Evolutionary conservation across 92 coral and sea anemone species (phyloP).

Genomic region (Palythoa grandis): DNA sequence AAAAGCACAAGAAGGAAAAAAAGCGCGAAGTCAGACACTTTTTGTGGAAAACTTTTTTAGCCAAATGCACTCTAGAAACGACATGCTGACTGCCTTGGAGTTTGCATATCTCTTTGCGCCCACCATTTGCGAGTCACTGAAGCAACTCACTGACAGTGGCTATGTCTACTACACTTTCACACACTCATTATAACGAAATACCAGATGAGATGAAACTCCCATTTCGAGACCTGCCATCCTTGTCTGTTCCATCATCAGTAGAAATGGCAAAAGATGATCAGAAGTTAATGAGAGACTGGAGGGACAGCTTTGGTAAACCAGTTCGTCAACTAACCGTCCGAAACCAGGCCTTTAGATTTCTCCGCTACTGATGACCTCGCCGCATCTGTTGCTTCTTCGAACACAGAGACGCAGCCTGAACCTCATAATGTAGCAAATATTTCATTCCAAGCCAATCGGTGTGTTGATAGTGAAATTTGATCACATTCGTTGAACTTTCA

Average conservation of each 20-base stretch:
- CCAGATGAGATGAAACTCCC: conserved; percentile 47
- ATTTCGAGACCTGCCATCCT: conserved; percentile 40
- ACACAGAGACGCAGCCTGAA: not conserved
- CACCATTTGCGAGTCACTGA: conserved; percentile 48
- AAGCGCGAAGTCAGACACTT: not conserved
- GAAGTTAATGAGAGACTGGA: conserved; percentile 61
- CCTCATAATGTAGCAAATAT: not conserved
- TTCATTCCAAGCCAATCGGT: not conserved
- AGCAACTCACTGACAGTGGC: conserved; percentile 44
- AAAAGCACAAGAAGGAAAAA: too few relatives aligned
- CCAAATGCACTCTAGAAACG: conserved; percentile 52
- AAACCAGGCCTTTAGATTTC: conserved; percentile 54
- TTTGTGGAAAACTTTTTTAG: conserved; percentile 48
- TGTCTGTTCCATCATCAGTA: conserved; percentile 13
- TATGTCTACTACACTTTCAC: conserved; percentile 51
- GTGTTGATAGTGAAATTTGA: not conserved
- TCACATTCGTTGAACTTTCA: not conserved
- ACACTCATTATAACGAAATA: conserved; percentile 28
- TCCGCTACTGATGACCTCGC: not conserved
- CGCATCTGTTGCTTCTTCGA: not conserved
- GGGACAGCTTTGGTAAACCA: conserved; percentile 57
- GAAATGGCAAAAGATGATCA: conserved; percentile 54
- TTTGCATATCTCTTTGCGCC: conserved; percentile 48
- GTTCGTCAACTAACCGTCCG: conserved; percentile 54
- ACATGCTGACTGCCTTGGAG: conserved; percentile 56